These are phyloP conservation scores for Temnothorax nylanderi DNA, from an alignment of 1,140 invertebrate genomes.

Conservation along the genomic window DNA sequence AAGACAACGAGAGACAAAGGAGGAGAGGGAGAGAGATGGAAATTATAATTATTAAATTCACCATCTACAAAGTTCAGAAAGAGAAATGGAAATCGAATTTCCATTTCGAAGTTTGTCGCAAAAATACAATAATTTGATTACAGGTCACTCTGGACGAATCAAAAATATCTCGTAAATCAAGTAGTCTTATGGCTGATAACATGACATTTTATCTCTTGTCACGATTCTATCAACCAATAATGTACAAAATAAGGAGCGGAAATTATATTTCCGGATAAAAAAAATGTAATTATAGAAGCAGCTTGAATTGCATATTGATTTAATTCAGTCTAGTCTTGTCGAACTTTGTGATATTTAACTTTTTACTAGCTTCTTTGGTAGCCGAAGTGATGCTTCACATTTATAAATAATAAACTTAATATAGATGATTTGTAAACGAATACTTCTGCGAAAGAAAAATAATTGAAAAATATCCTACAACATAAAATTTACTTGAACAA, in stretches of 20 bases:
- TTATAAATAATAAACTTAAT: not conserved
- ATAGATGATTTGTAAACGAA: not conserved
- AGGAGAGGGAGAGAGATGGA: slow-evolving; percentile 20
- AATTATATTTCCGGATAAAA: not conserved
- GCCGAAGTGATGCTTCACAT: not conserved
- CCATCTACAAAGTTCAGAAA: slow-evolving; percentile 28
- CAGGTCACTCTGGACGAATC: not conserved
- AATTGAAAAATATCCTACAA: not conserved
- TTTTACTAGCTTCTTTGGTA: not conserved
- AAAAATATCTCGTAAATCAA: not conserved
- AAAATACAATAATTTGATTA: slow-evolving; percentile 38
- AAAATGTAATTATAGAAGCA: not conserved
- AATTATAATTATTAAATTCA: slow-evolving; percentile 77
- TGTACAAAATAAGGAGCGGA: not conserved
- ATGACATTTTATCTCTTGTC: not conserved
- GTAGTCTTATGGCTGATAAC: not conserved
- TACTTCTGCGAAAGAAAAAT: too few species aligned
- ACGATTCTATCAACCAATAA: not conserved
- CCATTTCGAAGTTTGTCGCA: slow-evolving; percentile 49
- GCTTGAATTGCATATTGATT: not conserved
- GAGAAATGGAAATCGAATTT: slow-evolving; percentile 37
- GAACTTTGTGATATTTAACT: not conserved
- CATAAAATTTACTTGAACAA: not conserved
- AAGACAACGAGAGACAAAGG: not conserved
- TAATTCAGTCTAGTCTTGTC: not conserved